Percentiles rank a stretch among this genome's conserved stretches.
These are phyloP conservation scores for Nomada flava DNA, from an alignment of 2,888 invertebrate species.

Conservation along the genomic window DNA sequence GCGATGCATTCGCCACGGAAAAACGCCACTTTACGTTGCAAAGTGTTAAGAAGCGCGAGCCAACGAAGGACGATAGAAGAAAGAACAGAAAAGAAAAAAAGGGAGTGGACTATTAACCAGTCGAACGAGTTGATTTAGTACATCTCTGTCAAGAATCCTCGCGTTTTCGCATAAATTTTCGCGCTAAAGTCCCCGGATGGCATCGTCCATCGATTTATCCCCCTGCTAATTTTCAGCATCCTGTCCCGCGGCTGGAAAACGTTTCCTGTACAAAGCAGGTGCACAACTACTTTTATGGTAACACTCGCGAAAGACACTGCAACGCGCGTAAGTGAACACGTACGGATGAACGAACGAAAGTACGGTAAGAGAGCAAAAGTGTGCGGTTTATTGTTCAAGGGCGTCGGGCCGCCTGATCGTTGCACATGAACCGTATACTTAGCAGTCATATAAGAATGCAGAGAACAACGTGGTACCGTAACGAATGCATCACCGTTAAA, in stretches of 20 bases:
- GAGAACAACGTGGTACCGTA: conserved; percentile 67
- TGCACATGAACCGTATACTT: conserved; percentile 69
- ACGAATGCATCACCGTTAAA: conserved; percentile 70
- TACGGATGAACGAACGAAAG: background rate
- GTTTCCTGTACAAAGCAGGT: conserved; percentile 41
- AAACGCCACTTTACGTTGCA: too few species aligned
- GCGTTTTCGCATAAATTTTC: conserved; percentile 18
- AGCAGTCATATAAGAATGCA: conserved; percentile 65
- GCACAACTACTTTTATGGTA: conserved; percentile 26
- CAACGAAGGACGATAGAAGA: too few species aligned
- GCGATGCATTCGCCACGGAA: too few species aligned
- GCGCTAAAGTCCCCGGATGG: background rate
- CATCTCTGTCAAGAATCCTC: background rate
- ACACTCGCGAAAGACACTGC: background rate
- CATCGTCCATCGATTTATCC: conserved; percentile 17
- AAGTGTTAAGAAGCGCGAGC: too few species aligned
- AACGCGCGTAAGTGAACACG: background rate
- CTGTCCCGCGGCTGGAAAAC: conserved; percentile 20
- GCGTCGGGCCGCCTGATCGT: conserved; percentile 62
- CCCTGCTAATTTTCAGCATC: conserved; percentile 40
- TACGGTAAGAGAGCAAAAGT: conserved; percentile 30
- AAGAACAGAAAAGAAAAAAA: too few species aligned
- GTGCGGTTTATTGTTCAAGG: conserved; percentile 70
- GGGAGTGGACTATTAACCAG: background rate
- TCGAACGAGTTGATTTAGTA: background rate